A percentile compares a stretch with the other conserved stretches of the same genome.
Evolutionary conservation across 2,797 vertebrate species (phyloP).

Genomic region (Trematomus bernacchii): DNA sequence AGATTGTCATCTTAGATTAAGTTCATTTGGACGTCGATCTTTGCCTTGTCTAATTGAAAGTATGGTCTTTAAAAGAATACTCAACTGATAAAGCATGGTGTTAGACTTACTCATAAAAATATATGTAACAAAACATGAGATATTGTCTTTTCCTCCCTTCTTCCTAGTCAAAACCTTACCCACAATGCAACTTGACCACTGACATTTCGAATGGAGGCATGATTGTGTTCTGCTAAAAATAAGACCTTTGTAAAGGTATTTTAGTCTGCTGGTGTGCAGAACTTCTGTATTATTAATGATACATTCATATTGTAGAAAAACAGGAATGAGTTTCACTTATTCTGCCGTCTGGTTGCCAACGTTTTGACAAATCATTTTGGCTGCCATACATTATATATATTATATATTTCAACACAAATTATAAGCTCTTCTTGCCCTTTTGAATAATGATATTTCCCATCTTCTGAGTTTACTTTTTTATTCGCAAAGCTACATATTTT

Average conservation of each 20-base stretch:
- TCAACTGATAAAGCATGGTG: neutral
- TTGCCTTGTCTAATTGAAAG: neutral
- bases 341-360: neutral
- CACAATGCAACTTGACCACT: neutral
- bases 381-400: neutral
- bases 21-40: neutral
- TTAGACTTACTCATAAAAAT: neutral
- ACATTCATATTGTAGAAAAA: constrained; percentile 38
- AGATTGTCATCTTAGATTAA: neutral
- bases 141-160: neutral
- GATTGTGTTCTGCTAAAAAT: neutral
- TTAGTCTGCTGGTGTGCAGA: constrained; percentile 3
- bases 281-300: constrained; percentile 33
- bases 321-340: constrained; percentile 3
- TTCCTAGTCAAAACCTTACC: neutral
- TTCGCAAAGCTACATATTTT: too few relatives aligned
- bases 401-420: too few relatives aligned
- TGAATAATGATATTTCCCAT: too few relatives aligned
- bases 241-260: neutral
- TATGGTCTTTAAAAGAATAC: neutral
- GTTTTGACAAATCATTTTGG: neutral
- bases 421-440: too few relatives aligned
- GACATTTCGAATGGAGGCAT: neutral
- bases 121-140: too few relatives aligned
- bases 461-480: too few relatives aligned